Evolutionary conservation across 2,113 vertebrate genomes (phyloP), one percentile per base, ranked within the genome.

Genomic region (Trachemys scripta): DNA sequence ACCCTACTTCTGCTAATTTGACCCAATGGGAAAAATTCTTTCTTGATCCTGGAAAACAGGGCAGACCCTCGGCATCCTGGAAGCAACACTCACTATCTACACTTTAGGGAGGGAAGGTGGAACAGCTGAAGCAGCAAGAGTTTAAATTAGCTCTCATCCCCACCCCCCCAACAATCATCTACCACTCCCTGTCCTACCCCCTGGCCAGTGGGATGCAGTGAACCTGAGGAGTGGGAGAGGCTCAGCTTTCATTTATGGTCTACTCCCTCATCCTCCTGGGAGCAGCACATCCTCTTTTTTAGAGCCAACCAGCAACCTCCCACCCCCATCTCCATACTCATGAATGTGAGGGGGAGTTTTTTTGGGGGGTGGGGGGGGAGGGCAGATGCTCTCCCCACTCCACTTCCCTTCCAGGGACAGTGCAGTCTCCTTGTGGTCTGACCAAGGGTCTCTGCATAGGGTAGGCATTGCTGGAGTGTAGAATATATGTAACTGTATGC

Each of bases 401-500:
- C 11, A 62, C 13, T 9, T 93, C 25, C 16, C 2, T 83, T 49
- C 84, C 27, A 56, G 45, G 54, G 10, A 24, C 89, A 20, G 54
- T 84, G 5, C 11, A 27, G 50, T 85, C 25, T 57, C 56, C 56
- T 25, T 57, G 56, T 57, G 24, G 24, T 57, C 56, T 27, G 25
- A 27, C 56, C 56, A 57, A 57, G 25, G 8, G 56, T 27, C 10
- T 89, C 88, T 85, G 42, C 5, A 2, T 3, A 25, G 69, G 19
- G 4, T 65, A 56, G 56, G 10, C 24, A 57, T 57, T 57, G 24
- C 24, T 80, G 76, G 76, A 62, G 47, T 47, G 54, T 3, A 69
- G n/a, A 38, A 45, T 14, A 10, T 9, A 35, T 0, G 0, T 54
- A 49, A n/a, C 35, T 53, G 17, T 31, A 62, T 62, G 59, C 27